Evolutionary conservation across 2,797 vertebrate genomes (phyloP), one percentile per base, ranked within the genome.

Genomic region (Phataginus tetradactyla): DNA sequence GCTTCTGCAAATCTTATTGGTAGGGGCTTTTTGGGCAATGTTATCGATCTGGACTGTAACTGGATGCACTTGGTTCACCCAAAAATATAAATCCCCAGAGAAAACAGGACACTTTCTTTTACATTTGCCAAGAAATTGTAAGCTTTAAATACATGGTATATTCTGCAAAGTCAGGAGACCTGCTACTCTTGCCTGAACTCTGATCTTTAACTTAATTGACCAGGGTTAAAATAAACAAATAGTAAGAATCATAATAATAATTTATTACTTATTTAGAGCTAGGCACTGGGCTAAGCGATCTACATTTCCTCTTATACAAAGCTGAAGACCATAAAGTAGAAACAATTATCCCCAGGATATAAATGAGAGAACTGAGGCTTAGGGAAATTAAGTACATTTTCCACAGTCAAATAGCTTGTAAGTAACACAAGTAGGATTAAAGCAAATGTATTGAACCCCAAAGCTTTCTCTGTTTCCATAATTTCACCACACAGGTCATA

Each of bases 71-170:
- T 57, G 66, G 32, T 69, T 64, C 69, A 94, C 45, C 25, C 72
- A 81, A n/a, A 68, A 18, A 68, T 51, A 90, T 11, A 80, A 86
- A 74, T 20, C 14, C 20, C 18, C 17, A 1, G 53, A 27, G 64
- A 72, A 81, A 81, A 92, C 59, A 57, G 39, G 7, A 80, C 37
- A 15, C 45, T 74, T 89, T 83, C 32, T 81, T 92, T 89, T 91
- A 63, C 34, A 77, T 9, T 34, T 45, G 15, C 21, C 53, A 27
- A 57, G 39, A 75, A 51, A 8, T 4, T 86, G 20, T n/a, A 85
- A 74, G 34, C 42, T 89, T 57, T 61, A 94, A 66, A 32, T 55
- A 77, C 3, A 2, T 37, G 39, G 18, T 34, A 8, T 2, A 10
- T 69, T 94, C 88, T 96, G 20, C 39, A 17, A 90, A 75, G 39